Conservation (phyloP, 1,140 invertebrate species). For the Ctenoplectra terminalis region DNA sequence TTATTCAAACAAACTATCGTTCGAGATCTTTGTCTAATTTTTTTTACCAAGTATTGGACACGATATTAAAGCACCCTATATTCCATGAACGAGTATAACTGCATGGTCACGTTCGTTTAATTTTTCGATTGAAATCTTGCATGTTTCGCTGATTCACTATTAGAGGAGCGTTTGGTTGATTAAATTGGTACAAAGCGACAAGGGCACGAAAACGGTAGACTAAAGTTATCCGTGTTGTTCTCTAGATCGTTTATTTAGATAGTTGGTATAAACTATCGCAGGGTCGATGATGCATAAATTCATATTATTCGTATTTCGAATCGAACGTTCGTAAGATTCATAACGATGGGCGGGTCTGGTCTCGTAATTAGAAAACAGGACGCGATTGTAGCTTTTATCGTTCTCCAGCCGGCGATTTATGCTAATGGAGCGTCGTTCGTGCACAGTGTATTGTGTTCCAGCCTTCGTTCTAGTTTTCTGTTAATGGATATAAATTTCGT, state of each 20-base stretch:
- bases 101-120: conserved; percentile 13
- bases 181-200: no score
- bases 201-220: no score
- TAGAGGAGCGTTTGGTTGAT: not conserved
- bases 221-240: no score
- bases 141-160: not conserved
- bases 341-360: not conserved
- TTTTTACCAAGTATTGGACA: no score
- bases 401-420: conserved; percentile 22
- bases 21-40: no score
- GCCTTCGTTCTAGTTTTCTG: conserved; percentile 8
- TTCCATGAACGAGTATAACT: not conserved
- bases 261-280: not conserved
- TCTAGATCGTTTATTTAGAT: not conserved
- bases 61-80: not conserved
- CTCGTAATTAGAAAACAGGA: conserved; percentile 47
- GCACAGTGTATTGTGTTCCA: not conserved
- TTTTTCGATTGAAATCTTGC: not conserved
- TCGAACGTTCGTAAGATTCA: conserved; percentile 14
- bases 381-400: conserved; percentile 25
- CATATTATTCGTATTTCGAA: not conserved
- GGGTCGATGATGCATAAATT: not conserved
- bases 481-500: conserved; percentile 12
- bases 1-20: no score
- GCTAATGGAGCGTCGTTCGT: conserved; percentile 24